phyloP scores from a whole-genome alignment of 2,113 vertebrate species.

The Peromyscus leucopus region DNA sequence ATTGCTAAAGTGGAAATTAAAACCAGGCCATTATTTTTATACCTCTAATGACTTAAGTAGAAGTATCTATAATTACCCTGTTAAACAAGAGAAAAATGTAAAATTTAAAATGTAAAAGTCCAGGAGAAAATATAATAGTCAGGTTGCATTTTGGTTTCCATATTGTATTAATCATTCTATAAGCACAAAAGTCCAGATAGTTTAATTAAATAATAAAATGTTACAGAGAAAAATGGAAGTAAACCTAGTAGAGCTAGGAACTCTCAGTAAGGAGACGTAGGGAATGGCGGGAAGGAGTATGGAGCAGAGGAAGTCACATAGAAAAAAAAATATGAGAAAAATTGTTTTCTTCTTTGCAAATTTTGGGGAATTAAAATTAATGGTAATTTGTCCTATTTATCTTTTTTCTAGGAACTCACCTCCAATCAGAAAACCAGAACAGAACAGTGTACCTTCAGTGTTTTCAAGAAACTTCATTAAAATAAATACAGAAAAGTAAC shows the following conservation, averaged over 20 bases:
- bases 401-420: not conserved
- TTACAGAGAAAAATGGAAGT: constrained; percentile 61
- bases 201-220: constrained; percentile 79
- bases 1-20: constrained; percentile 72
- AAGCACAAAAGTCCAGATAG: constrained; percentile 67
- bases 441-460: not conserved
- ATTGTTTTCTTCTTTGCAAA: not conserved
- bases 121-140: not conserved
- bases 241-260: not conserved
- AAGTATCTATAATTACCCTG: constrained; percentile 73
- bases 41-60: constrained; percentile 61
- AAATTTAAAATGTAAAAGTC: constrained; percentile 50
- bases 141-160: constrained; percentile 27
- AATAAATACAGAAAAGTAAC: not conserved
- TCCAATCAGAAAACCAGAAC: not conserved
- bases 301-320: not conserved
- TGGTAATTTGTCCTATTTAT: not conserved
- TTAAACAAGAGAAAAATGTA: constrained; percentile 58
- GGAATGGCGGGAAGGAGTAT: not conserved
- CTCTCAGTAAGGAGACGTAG: not conserved
- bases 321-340: not conserved
- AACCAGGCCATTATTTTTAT: constrained; percentile 25
- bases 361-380: not conserved
- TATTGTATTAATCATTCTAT: constrained; percentile 76
- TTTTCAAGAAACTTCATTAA: not conserved